Evolutionary conservation across 2,113 vertebrate genomes (phyloP).

Genomic region (Thamnaconus septentrionalis): DNA sequence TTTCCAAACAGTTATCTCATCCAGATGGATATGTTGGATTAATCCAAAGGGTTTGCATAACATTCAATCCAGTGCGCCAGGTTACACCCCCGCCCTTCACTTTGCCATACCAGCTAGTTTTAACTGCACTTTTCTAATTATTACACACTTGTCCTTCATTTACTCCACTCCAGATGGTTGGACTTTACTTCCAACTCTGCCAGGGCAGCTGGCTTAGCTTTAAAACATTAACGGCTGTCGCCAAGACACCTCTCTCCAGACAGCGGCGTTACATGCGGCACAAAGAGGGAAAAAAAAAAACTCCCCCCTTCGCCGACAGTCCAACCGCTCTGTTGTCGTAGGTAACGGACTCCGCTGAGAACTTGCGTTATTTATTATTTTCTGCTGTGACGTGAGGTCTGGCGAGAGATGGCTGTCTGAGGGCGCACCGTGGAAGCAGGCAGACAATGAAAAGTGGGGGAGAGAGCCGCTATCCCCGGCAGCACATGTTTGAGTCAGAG

Average conservation of each 20-base stretch:
- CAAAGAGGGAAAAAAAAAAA: constrained; percentile 52
- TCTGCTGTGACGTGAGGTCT: constrained; percentile 30
- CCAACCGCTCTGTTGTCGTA: constrained; percentile 35
- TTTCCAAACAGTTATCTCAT: no score
- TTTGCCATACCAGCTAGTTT: no score
- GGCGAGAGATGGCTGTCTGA: constrained; percentile 58
- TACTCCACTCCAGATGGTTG: no score
- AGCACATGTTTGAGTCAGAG: constrained; percentile 73
- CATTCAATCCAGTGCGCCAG: no score
- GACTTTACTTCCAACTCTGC: background rate
- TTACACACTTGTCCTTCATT: no score
- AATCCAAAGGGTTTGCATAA: no score
- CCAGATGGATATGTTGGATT: no score
- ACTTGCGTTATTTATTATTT: constrained; percentile 22
- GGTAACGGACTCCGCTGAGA: constrained; percentile 44
- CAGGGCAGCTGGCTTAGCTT: constrained; percentile 64
- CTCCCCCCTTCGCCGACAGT: constrained; percentile 54
- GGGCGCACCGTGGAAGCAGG: constrained; percentile 47
- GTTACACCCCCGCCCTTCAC: no score
- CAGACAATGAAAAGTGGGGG: constrained; percentile 57
- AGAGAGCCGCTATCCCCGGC: constrained; percentile 59
- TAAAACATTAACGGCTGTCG: constrained; percentile 72
- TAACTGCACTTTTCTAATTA: no score
- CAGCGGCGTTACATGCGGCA: constrained; percentile 65
- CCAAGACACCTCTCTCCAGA: constrained; percentile 62